Base-by-base conservation (phyloP, 2,113 vertebrate genomes). In the Grammomys surdaster region DNA sequence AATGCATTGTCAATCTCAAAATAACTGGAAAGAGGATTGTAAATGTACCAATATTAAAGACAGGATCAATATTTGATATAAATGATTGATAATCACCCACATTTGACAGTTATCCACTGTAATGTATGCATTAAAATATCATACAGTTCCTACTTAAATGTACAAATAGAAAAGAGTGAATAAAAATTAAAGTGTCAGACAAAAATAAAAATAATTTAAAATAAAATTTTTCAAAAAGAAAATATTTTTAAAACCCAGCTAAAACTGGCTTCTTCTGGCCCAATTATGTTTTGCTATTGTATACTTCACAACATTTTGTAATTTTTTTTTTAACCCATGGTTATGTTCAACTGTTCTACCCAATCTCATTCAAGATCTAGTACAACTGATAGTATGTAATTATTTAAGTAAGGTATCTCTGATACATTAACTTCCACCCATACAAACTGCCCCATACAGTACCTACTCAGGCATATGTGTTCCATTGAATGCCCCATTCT, bases 391-490 rank as follows among this genome's bases (percentile, higher is more conserved):
- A 89, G 33, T 33, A 72, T 12, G 26, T 80, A 56, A 65, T 91
- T 7, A 43, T 40, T 88, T 48, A 48, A 70, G 75, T 89, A 70
- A 89, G n/a, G 8, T 33, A 80, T 87, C 33, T 8, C 11, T 11
- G 24, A 31, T 89, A 56, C 2, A 40, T 56, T 84, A 86, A 9
- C 14, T 33, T 12, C 2, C 13, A 6, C n/a, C 8, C 67, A 16
- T 60, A 1, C 13, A 88, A 16, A 28, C 46, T 89, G 12, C 1
- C 16, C 5, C 1, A 69, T 31, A 5, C 11, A 51, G 3, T 46
- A 7, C 86, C 80, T 48, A 54, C 14, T 40, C 7, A 19, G 28
- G 14, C 40, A 24, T 0, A 0, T 0, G 1, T 13, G 3, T 88
- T n/a, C 46, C 72, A 56, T 16, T 10, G 28, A n/a, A 75, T 11